These are phyloP conservation scores for Helobdella robusta DNA, from an alignment of 2,888 invertebrate species.

Conservation along the genomic window DNA sequence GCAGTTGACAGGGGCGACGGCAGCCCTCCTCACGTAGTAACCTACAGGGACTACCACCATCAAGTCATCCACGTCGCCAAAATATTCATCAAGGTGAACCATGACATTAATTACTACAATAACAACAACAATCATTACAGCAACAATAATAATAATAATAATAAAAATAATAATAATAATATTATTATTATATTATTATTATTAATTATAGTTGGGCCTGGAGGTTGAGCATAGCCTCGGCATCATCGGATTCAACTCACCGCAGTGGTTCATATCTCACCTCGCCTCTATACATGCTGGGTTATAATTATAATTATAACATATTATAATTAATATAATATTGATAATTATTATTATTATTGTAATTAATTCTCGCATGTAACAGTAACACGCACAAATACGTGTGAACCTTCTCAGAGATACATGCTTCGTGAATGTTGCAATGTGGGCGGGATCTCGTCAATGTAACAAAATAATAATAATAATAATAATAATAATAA, in stretches of 20 bases:
- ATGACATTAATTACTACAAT: neutral
- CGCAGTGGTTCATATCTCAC: conserved; percentile 21
- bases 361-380: no score
- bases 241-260: conserved; percentile 20
- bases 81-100: conserved; percentile 59
- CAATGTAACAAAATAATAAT: no score
- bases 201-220: conserved; percentile 15
- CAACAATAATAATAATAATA: neutral
- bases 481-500: no score
- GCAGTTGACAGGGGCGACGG: neutral
- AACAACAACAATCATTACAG: neutral
- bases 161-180: neutral
- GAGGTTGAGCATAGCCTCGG: neutral
- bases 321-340: no score
- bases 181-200: neutral
- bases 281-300: conserved; percentile 17
- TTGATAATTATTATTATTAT: no score
- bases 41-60: conserved; percentile 59
- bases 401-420: neutral
- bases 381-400: neutral
- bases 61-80: conserved; percentile 69
- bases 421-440: neutral
- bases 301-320: no score
- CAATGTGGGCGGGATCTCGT: no score
- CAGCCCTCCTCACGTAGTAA: conserved; percentile 33